Conservation (phyloP, 2,797 vertebrate genomes). For the Propithecus perrieri region DNA sequence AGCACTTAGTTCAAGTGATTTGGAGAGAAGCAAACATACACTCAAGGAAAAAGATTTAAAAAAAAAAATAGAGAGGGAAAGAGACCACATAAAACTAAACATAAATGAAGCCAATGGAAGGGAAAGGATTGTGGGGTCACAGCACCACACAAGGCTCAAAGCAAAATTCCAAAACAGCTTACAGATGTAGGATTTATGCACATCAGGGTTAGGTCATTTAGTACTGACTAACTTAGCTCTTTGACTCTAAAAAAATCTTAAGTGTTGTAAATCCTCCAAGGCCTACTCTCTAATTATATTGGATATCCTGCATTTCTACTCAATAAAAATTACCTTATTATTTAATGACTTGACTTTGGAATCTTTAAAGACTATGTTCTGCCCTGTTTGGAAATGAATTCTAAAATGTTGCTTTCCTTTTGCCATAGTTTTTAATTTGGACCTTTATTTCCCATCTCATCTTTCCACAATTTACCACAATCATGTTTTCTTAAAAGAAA, state of each 20-base stretch:
- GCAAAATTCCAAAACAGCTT: conserved; percentile 76
- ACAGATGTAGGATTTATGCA: conserved; percentile 76
- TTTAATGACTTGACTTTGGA: conserved; percentile 83
- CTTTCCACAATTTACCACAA: background rate
- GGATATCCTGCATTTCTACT: conserved; percentile 83
- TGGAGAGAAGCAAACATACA: background rate
- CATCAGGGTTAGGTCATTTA: conserved; percentile 64
- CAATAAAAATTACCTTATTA: conserved; percentile 86
- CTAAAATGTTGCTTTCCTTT: conserved; percentile 61
- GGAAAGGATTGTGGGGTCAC: conserved; percentile 63
- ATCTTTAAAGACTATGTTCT: conserved; percentile 85
- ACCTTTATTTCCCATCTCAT: conserved; percentile 55
- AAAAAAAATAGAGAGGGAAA: background rate
- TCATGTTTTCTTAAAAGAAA: conserved; percentile 1
- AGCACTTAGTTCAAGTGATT: background rate
- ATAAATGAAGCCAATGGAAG: background rate
- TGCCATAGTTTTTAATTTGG: conserved; percentile 60
- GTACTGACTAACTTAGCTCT: conserved; percentile 77
- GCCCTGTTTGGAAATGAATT: conserved; percentile 71
- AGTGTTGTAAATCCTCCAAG: conserved; percentile 84
- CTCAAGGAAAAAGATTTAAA: background rate
- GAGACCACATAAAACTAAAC: background rate
- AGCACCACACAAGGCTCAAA: conserved; percentile 76
- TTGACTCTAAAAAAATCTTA: conserved; percentile 80
- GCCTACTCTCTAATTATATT: conserved; percentile 83